Conservation (phyloP, 2,888 invertebrate genomes). For the Heteromyza rotundicornis region DNA sequence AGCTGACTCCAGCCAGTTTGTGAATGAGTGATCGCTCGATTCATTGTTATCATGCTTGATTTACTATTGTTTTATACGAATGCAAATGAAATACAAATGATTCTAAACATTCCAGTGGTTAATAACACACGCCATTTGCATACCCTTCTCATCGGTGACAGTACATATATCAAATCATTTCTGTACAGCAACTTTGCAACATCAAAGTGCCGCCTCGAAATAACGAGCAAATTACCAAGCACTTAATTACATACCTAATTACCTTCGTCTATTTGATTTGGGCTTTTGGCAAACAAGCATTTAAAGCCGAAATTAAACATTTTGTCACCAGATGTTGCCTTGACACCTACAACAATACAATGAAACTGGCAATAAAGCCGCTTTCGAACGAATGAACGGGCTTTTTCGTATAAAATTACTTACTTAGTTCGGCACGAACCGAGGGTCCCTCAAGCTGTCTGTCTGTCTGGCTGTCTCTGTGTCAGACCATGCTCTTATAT, state of each 20-base stretch:
- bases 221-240: neutral
- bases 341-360: slow-evolving; percentile 20
- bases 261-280: neutral
- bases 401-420: neutral
- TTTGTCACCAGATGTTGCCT: slow-evolving; percentile 24
- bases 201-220: neutral
- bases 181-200: neutral
- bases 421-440: neutral
- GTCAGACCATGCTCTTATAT: too few species aligned
- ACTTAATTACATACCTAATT: neutral
- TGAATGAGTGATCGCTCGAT: too few species aligned
- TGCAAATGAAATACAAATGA: too few species aligned
- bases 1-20: too few species aligned
- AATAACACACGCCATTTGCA: too few species aligned
- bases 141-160: neutral
- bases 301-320: slow-evolving; percentile 17
- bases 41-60: too few species aligned
- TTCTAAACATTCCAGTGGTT: too few species aligned
- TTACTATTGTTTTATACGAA: too few species aligned
- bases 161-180: neutral
- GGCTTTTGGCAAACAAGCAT: neutral
- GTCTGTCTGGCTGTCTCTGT: neutral
- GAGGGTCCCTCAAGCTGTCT: neutral
- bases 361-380: neutral
- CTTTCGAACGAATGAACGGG: neutral